Base-by-base conservation (phyloP, 2,113 vertebrate species). In the Leucopsar rothschildi region DNA sequence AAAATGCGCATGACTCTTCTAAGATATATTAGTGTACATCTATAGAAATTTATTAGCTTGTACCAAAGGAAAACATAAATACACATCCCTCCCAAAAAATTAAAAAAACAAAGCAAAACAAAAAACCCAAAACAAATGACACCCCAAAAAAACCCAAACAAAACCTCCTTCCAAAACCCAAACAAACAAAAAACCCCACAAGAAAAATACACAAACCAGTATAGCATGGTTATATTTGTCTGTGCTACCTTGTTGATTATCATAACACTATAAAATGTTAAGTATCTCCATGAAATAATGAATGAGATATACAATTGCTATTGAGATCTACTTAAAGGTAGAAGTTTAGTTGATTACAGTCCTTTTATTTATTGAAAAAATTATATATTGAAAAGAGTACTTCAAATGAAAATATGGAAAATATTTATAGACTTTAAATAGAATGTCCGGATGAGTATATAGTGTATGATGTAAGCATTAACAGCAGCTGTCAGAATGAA, bases 61-160 rank as follows among this genome's bases (percentile, higher is more conserved):
- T 37, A 37, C 27, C 7, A 84, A 77, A 73, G n/a, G 5, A 73
- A 28, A 15, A 64, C 21, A 53, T 52, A 35, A 71, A 56, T 5
- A 18, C 33, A 14, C 5, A 18, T 1, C 1, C 8, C 5, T 8
- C 37, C 3, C 4, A 37, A 65, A 65, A 45, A 22, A 7, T 17
- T 25, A 22, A 31, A 35, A 57, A 57, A 9, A 9, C 5, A 35
- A 42, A 42, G 3, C 15, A 60, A 35, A 50, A 10, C 6, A 29
- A 40, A 50, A 50, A 40, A 5, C 12, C 29, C 17, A 11, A 63
- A 40, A 11, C 17, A 42, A 28, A 42, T 10, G 16, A 13, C 8
- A 7, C 20, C 15, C 9, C 9, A 7, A 52, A 17, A 9, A 50
- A 40, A 9, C 6, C 50, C 25, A 60, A n/a, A 27, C 27, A 69